Evolutionary conservation across 2,888 invertebrate genomes (phyloP), one percentile per base, ranked within the genome.

Genomic region (Lochmaea capreae): DNA sequence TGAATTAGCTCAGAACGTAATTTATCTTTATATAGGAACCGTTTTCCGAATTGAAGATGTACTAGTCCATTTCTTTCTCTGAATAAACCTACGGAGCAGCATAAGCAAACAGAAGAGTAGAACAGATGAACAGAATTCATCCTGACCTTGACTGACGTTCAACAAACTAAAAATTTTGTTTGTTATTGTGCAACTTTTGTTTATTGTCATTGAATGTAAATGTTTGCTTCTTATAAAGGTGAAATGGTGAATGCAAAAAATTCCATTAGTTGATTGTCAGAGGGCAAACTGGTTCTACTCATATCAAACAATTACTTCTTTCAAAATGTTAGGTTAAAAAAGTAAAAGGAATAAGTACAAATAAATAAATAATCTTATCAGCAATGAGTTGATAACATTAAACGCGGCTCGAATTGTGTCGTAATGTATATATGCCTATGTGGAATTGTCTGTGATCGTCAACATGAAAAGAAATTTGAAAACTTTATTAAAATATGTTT

Each of bases 381-480:
- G 71, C 65, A 58, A 71, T 71, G 71, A 65, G 65, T 58, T 71
- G 71, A 71, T 71, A 71, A 54, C n/a, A 71, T 71, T 11, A 4
- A 43, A 33, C 39, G 39, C 26, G 16, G 54, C 58, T 65, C 10
- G n/a, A 65, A 11, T 57, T 58, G 39, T 26, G 33, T 18, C 16
- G 63, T 65, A 42, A 58, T 63, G 14, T n/a, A 58, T 52, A 71
- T 68, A 72, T 75, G 72, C 62, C 61, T 75, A 66, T 75, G 67
- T 65, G 73, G 76, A 63, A 58, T 39, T 59, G 26, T 58, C 57
- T 71, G 65, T 70, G 73, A n/a, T 61, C 59, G 54, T 54, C 77
- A 78, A 62, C 39, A 87, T 87, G 87, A 85, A 83, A 84, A 83
- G 87, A 71, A 87, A 87, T 77, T 77, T 86, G 69, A 87, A 84